Evolutionary conservation across 64 coral and sea anemone genomes (phyloP), one percentile per base, ranked within the genome.

Genomic region (Stylophora pistillata): DNA sequence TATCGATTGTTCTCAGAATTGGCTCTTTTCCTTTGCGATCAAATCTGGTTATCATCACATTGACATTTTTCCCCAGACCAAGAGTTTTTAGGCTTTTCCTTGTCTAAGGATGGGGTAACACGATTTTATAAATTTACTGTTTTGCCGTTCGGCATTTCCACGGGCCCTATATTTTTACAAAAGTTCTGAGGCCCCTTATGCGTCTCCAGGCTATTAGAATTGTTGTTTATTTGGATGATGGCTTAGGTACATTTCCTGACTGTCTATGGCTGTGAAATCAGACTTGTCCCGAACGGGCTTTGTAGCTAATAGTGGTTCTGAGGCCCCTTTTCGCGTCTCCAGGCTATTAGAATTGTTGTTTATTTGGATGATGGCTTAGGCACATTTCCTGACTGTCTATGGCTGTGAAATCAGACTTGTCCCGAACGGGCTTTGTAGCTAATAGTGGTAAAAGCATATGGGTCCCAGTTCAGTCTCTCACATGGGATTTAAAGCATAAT

Each of bases 31-130:
- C 1, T 91, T 91, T 62, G 79, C 85, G 23, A 91, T 91, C 25
- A 91, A 85, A 34, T 91, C 89, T 28, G 79, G 79, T 28, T 91
- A 85, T 65, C 79, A 91, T 37, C 89, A 91, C 21, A 85, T 91
- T n/a, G n/a, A n/a, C n/a, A n/a, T n/a, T n/a, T n/a, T n/a, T n/a
- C n/a, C n/a, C n/a, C n/a, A 73, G 89, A 91, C 58, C 80, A 85
- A 60, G 54, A 77, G 28, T 91, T 62, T 54, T 66, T 85, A 33
- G 89, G 89, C 13, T 91, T 91, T 62, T 76, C 6, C 89, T 12
- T 91, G 89, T 53, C 4, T 26, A 33, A 58, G 15, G 69, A 90
- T 31, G 78, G 88, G 30, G 15, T 55, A 15, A 64, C 30, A 20
- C 41, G 58, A 59, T 89, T 78, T 89, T 90, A 71, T 20, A 73